These are phyloP conservation scores for Myxocyprinus asiaticus DNA, from an alignment of 2,113 vertebrate genomes.

Conservation along the genomic window DNA sequence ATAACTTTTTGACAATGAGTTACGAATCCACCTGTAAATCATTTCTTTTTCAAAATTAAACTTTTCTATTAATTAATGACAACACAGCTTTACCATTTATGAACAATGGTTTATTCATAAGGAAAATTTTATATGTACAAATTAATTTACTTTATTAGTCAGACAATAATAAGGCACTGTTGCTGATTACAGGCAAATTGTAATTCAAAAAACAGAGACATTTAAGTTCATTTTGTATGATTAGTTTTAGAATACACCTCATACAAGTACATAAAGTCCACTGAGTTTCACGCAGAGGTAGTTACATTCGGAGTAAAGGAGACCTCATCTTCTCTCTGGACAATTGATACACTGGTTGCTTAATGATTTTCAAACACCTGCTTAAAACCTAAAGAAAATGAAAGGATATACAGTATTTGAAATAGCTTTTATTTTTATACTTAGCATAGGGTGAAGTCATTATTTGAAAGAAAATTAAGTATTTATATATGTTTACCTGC, in stretches of 20 bases:
- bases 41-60: background rate
- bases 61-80: background rate
- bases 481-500: too few relatives aligned
- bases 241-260: background rate
- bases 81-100: background rate
- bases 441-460: too few relatives aligned
- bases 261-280: background rate
- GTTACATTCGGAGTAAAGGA: constrained; percentile 68
- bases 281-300: background rate
- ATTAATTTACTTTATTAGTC: background rate
- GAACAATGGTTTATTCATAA: background rate
- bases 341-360: constrained; percentile 75
- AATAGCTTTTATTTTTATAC: background rate
- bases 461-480: too few relatives aligned
- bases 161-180: too few relatives aligned
- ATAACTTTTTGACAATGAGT: background rate
- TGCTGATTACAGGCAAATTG: background rate
- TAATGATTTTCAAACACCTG: constrained; percentile 77
- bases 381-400: constrained; percentile 70
- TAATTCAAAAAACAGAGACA: background rate
- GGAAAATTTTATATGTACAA: background rate
- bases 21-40: too few relatives aligned
- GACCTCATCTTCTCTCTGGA: constrained; percentile 45
- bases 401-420: background rate
- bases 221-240: background rate